Conservation (phyloP, 2,113 vertebrate genomes). For the Ciconia stormi region DNA sequence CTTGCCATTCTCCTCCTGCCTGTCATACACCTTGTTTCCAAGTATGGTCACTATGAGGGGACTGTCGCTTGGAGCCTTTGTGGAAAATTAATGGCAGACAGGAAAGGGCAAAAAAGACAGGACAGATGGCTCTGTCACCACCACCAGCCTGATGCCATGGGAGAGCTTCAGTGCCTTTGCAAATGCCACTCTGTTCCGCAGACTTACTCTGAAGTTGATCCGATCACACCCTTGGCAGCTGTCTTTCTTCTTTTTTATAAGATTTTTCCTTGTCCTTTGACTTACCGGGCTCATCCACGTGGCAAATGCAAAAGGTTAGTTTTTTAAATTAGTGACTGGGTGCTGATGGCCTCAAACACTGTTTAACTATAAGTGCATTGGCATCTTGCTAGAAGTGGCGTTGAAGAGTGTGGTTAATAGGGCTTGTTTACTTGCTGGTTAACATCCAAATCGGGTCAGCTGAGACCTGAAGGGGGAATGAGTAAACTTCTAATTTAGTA, state of each 20-base stretch:
- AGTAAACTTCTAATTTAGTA: constrained; percentile 60
- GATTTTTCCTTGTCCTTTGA: constrained; percentile 59
- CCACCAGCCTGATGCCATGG: constrained; percentile 65
- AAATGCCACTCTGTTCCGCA: constrained; percentile 65
- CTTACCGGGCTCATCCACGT: constrained; percentile 17
- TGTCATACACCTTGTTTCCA: constrained; percentile 82
- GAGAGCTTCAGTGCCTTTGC: constrained; percentile 65
- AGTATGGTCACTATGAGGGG: constrained; percentile 90
- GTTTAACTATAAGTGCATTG: constrained; percentile 3
- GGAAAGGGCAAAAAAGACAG: constrained; percentile 88
- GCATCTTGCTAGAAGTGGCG: constrained; percentile 38
- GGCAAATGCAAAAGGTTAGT: constrained; percentile 29
- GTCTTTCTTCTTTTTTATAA: constrained; percentile 68
- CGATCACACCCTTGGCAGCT: constrained; percentile 68
- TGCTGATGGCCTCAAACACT: constrained; percentile 24
- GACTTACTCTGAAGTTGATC: constrained; percentile 74
- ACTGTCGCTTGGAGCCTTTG: constrained; percentile 87
- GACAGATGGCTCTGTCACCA: constrained; percentile 94
- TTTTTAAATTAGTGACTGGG: constrained; percentile 43
- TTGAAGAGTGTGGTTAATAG: constrained; percentile 57
- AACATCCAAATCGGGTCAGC: constrained; percentile 57
- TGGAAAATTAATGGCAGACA: constrained; percentile 90
- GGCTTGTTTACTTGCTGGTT: constrained; percentile 68
- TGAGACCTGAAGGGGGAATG: constrained; percentile 47
- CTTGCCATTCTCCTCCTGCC: constrained; percentile 60